Conservation (phyloP, 2,113 vertebrate genomes). For the Etia nguti region DNA sequence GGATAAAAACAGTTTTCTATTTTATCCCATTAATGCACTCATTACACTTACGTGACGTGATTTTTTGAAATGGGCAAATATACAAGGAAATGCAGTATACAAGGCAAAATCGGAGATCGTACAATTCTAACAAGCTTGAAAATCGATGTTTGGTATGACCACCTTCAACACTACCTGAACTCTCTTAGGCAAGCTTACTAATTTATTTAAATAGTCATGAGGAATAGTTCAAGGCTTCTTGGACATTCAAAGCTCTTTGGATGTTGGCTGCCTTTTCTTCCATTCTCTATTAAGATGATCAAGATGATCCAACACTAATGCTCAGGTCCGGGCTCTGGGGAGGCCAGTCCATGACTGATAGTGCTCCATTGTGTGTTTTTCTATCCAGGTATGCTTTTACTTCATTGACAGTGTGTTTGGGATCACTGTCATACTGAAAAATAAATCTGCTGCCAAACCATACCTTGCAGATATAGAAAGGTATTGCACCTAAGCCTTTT, state of each 20-base stretch:
- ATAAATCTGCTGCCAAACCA: neutral
- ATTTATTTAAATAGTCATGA: neutral
- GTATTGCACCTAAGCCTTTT: neutral
- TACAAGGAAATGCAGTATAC: neutral
- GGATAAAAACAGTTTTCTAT: neutral
- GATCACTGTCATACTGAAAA: neutral
- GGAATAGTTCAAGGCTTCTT: neutral
- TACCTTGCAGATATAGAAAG: too few relatives aligned
- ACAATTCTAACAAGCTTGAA: neutral
- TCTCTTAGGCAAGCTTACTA: neutral
- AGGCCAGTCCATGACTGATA: neutral
- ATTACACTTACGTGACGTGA: neutral
- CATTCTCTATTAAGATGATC: neutral
- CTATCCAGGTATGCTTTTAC: neutral
- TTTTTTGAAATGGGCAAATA: neutral
- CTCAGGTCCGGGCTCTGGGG: neutral
- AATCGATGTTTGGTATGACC: neutral
- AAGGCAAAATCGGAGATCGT: neutral
- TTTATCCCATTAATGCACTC: neutral
- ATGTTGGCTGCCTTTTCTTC: neutral
- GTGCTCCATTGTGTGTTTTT: neutral
- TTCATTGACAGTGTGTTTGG: neutral
- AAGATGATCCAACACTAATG: neutral
- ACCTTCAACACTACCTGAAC: neutral
- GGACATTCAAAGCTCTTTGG: neutral